phyloP scores from a whole-genome alignment of 1,140 invertebrate genomes.

The Monochamus saltuarius region DNA sequence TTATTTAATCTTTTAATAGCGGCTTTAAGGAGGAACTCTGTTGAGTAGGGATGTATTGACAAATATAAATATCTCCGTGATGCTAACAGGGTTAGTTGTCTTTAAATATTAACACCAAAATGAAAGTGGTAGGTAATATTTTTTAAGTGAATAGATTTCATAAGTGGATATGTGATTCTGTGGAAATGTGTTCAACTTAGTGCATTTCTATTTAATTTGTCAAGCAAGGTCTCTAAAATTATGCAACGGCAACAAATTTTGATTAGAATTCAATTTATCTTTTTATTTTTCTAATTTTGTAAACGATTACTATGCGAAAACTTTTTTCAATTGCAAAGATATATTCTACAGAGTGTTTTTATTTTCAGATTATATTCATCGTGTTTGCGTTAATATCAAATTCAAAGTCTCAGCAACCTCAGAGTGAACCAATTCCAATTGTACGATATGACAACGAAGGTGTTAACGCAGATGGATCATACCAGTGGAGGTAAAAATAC shows the following conservation, averaged over 20 bases:
- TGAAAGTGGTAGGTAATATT: constrained; percentile 31
- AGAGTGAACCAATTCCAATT: constrained; percentile 19
- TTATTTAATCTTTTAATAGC: constrained; percentile 32
- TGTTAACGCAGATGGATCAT: constrained; percentile 22
- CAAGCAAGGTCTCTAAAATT: not conserved
- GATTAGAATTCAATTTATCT: not conserved
- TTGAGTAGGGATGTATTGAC: constrained; percentile 18
- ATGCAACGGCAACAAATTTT: not conserved
- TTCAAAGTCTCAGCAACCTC: not conserved
- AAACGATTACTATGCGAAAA: not conserved
- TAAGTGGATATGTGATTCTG: not conserved
- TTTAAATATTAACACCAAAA: constrained; percentile 21
- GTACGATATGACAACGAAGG: constrained; percentile 25
- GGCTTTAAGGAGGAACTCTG: constrained; percentile 19
- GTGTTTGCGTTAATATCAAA: not conserved
- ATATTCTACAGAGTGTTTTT: not conserved
- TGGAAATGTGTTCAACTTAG: not conserved
- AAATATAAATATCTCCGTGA: constrained; percentile 21
- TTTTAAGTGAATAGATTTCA: constrained; percentile 1
- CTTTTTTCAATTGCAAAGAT: not conserved
- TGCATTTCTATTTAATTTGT: not conserved
- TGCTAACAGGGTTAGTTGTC: constrained; percentile 18
- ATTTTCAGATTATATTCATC: no score
- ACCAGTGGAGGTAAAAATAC: constrained; percentile 21
- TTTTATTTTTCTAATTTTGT: not conserved